Conservation (phyloP, 1,140 invertebrate species). For the Aphelinus certus region DNA sequence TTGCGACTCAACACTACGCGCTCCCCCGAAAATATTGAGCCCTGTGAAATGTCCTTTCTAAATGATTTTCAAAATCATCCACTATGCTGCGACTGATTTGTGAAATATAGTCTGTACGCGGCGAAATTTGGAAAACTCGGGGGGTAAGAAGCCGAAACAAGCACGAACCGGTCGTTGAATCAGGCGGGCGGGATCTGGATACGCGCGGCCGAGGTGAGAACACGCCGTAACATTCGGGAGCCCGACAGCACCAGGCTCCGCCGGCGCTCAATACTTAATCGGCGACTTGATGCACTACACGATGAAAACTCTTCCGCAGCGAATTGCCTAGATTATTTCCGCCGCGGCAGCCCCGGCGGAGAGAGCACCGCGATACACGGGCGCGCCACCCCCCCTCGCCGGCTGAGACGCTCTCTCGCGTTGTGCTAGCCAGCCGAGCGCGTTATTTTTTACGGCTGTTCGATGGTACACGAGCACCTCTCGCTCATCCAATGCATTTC, state of each 20-base stretch:
- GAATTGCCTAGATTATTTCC: constrained; percentile 35
- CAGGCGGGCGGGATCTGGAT: not conserved
- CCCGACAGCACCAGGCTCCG: not conserved
- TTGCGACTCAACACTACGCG: too few species aligned
- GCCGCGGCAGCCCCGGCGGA: not conserved
- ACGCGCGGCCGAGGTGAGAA: not conserved
- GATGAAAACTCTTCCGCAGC: constrained; percentile 22
- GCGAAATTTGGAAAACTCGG: too few species aligned
- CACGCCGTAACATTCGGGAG: constrained; percentile 13
- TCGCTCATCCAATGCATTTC: too few species aligned
- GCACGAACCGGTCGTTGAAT: not conserved
- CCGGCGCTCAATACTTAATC: constrained; percentile 35
- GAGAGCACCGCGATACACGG: too few species aligned
- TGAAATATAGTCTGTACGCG: too few species aligned
- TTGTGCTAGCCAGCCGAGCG: not conserved
- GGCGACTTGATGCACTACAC: constrained; percentile 28
- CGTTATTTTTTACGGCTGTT: not conserved
- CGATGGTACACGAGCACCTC: not conserved
- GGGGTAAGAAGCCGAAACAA: not conserved
- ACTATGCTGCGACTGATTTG: too few species aligned
- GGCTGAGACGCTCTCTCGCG: too few species aligned
- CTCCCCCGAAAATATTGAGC: too few species aligned
- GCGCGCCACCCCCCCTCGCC: too few species aligned
- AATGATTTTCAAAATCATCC: too few species aligned
- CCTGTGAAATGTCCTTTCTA: too few species aligned